Evolutionary conservation across 2,888 invertebrate species (phyloP).

Genomic region (Candidula unifasciata): DNA sequence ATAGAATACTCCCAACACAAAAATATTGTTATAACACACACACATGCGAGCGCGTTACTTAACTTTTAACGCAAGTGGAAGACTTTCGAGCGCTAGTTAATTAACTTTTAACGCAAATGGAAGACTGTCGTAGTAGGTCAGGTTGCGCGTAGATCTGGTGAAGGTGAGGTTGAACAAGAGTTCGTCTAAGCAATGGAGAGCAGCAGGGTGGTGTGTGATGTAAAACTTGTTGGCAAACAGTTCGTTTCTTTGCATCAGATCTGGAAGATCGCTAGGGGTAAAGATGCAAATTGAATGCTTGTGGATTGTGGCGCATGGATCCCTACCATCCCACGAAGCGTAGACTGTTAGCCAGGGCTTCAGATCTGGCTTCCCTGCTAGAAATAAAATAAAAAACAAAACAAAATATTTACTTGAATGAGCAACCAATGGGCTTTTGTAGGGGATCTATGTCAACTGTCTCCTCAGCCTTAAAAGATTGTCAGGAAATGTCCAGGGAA

Average conservation of each 20-base stretch:
- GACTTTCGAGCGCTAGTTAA: no score
- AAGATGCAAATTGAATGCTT: slow-evolving; percentile 45
- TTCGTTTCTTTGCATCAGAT: slow-evolving; percentile 34
- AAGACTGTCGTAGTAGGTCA: slow-evolving; percentile 25
- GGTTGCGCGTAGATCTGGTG: slow-evolving; percentile 1
- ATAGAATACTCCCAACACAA: no score
- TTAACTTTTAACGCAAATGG: slow-evolving; percentile 14
- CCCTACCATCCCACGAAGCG: slow-evolving; percentile 51
- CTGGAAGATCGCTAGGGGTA: slow-evolving; percentile 33
- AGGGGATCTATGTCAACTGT: no score
- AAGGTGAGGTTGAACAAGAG: slow-evolving; percentile 40
- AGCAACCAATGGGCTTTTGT: no score
- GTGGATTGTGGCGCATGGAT: slow-evolving; percentile 41
- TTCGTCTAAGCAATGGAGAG: slow-evolving; percentile 50
- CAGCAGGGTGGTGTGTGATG: slow-evolving; percentile 40
- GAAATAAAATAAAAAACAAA: background rate
- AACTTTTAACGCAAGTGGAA: no score
- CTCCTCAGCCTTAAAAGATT: no score
- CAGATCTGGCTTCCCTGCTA: slow-evolving; percentile 48
- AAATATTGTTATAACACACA: no score
- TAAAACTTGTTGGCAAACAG: slow-evolving; percentile 53
- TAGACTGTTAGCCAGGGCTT: slow-evolving; percentile 55
- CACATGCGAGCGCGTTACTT: no score
- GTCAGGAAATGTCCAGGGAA: no score
- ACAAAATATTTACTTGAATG: background rate